Evolutionary conservation across 2,797 vertebrate species (phyloP), one percentile per base, ranked within the genome.

Genomic region (Dallia pectoralis): DNA sequence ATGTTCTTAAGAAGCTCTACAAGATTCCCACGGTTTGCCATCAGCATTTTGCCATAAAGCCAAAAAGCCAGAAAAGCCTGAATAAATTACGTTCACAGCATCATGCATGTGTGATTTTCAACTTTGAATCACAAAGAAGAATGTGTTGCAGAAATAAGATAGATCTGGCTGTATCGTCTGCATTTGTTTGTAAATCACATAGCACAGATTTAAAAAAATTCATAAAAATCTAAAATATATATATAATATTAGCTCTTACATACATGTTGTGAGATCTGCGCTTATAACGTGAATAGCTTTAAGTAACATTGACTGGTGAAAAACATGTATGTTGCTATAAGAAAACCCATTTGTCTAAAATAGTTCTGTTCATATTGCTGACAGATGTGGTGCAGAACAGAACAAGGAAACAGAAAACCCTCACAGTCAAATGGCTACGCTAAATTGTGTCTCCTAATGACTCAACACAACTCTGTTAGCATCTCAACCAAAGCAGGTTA

Each of bases 1-100:
- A 66, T 83, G 72, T 83, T 84, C 70, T 70, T 64, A 47, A 30
- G 51, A 72, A 22, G 4, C 1, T 66, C 70, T 29, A 68, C 67
- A 70, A 67, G 59, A 18, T 33, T 33, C 69, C 44, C 64, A 71
- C 65, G 29, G 29, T 56, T 12, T 48, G 32, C 19, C 15, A 14
- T 22, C 32, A 8, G 1, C 0, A 75, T 14, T 72, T 19, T 15
- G 30, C 29, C 51, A 7, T 29, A n/a, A 3, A 59, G 53, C 25
- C 53, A 12, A 22, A 59, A 59, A 4, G 18, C n/a, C 53, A 56
- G 53, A 22, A 59, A 27, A 59, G 53, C 53, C 53, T 25, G 22
- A 59, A 19, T 59, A 25, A 59, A 59, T 59, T 27, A 27, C 18
- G 11, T 59, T 59, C 25, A 59, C 53, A 59, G 53, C 22, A 59